These are phyloP conservation scores for Pycnomerus fuliginosus DNA, from an alignment of 2,888 invertebrate species.

Conservation along the genomic window DNA sequence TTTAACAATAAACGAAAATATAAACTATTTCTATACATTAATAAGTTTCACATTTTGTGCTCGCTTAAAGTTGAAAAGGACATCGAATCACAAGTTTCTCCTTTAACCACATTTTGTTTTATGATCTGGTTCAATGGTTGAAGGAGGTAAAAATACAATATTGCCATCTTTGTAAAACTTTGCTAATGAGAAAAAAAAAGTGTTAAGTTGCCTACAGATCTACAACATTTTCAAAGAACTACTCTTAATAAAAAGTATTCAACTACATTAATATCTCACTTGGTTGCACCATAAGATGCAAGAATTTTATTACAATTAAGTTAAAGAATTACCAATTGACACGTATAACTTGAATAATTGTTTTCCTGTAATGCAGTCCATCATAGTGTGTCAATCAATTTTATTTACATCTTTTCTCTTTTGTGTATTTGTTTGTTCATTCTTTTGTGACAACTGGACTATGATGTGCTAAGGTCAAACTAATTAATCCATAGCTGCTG, in stretches of 20 bases:
- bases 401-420: no score
- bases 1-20: conserved; percentile 21
- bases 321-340: conserved; percentile 46
- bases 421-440: no score
- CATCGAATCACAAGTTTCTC: conserved; percentile 31
- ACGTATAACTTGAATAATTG: conserved; percentile 45
- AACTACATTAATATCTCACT: conserved; percentile 61
- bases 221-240: conserved; percentile 44
- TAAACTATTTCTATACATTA: conserved; percentile 10
- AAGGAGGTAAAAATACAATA: conserved; percentile 38
- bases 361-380: conserved; percentile 35
- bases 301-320: conserved; percentile 39
- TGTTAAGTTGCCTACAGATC: conserved; percentile 39
- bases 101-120: conserved; percentile 29
- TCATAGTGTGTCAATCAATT: no score
- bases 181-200: conserved; percentile 12
- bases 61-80: conserved; percentile 32
- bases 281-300: conserved; percentile 53
- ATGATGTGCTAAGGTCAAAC: no score
- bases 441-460: no score
- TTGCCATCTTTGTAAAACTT: conserved; percentile 45
- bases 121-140: conserved; percentile 7
- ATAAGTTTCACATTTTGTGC: conserved; percentile 24
- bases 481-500: conserved; percentile 29
- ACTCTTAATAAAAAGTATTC: conserved; percentile 47